Conservation (phyloP, 2,113 vertebrate genomes). For the Toxotes chatareus region DNA sequence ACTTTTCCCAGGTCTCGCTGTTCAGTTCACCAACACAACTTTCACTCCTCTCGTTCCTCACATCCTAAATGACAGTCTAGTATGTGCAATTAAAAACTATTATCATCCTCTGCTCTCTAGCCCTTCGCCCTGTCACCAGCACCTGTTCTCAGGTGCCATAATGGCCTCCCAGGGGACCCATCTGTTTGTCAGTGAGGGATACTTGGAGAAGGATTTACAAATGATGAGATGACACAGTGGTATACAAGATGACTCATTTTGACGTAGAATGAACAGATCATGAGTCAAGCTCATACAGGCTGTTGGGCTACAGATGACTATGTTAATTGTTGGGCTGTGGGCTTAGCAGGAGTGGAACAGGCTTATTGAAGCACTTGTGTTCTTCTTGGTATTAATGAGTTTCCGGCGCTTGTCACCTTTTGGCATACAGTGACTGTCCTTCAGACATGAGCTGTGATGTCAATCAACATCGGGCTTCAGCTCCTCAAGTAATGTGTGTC, state of each 20-base stretch:
- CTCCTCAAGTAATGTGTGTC: constrained; percentile 31
- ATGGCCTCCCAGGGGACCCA: constrained; percentile 32
- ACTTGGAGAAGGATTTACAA: constrained; percentile 10
- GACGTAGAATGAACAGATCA: background rate
- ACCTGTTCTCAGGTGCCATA: constrained; percentile 42
- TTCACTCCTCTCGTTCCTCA: background rate
- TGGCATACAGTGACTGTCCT: constrained; percentile 22
- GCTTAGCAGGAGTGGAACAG: background rate
- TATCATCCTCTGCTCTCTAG: background rate
- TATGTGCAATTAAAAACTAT: constrained; percentile 53
- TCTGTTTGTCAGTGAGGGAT: constrained; percentile 11
- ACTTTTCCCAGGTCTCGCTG: background rate
- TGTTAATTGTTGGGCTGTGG: background rate
- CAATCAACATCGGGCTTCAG: background rate
- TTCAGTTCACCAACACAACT: background rate
- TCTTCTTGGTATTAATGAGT: background rate
- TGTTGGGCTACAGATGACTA: background rate
- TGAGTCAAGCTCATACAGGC: background rate
- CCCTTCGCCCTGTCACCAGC: constrained; percentile 17
- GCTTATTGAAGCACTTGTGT: background rate
- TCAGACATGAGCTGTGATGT: constrained; percentile 3
- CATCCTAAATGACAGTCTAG: background rate
- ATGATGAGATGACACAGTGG: constrained; percentile 5
- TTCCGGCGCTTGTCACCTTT: background rate
- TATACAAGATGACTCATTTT: constrained; percentile 18